Base-by-base conservation (phyloP, 2,888 invertebrate genomes). In the Villa cingulata region DNA sequence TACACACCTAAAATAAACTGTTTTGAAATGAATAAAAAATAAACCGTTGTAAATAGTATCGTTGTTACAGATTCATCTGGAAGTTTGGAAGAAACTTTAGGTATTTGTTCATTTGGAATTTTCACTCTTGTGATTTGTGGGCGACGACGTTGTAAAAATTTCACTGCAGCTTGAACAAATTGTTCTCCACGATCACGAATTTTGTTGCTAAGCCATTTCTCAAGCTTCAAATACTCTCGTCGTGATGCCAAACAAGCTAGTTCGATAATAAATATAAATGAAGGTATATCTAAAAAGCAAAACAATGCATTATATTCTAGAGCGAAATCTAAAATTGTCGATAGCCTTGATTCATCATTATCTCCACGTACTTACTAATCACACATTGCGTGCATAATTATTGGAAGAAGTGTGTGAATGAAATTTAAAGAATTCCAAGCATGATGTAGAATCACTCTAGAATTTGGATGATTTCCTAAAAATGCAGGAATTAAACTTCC, bases 171-270 rank as follows among this genome's bases (percentile, higher is more conserved):
- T 2, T 80, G 78, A 6, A 90, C 81, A 62, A 91, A 91, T n/a
- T 78, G 75, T 65, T 89, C 96, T 17, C 94, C 94, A 66, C 96
- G 92, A 59, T 96, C 96, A 53, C 87, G 75, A 51, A 97, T 89
- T 72, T 98, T 97, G 64, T 99, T 98, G 1, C 88, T 83, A 14
- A 98, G 72, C 97, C 98, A 99, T 66, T 98, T 98, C 66, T 99
- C 98, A 18, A 98, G 72, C 64, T 98, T 98, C 14, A 98, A 75
- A 66, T 96, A 98, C 66, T 97, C 98, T 48, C 97, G 76, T 45
- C 97, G 74, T 0, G 97, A 96, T 0, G 98, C 98, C 52, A 99
- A 72, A 65, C 97, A 98, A 0, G 98, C 97, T 58, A 98, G 72
- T 69, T 98, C 98, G 56, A 99, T 95, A 37, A 95, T 89, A 69